Evolutionary conservation across 2,113 vertebrate genomes (phyloP), one percentile per base, ranked within the genome.

Genomic region (Microcebus murinus): DNA sequence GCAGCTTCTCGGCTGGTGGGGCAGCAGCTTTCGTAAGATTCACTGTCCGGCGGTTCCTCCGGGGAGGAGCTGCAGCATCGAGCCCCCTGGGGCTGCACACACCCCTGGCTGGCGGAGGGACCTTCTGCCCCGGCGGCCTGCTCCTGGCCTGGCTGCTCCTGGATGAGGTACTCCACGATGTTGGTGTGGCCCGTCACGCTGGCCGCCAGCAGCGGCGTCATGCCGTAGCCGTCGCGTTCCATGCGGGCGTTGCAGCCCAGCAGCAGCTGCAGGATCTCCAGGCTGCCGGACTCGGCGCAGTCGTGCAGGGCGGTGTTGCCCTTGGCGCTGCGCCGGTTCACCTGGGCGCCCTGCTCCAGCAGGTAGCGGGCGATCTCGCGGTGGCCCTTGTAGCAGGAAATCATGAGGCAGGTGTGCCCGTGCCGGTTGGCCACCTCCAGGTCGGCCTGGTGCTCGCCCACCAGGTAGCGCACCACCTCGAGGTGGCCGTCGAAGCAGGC

Each of bases 351-450:
- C 1, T 98, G 99, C 98, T 99, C 99, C 91, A 99, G 98, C 79
- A 99, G 98, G 96, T 99, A 99, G 96, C 99, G 99, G 20, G 99
- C 99, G 7, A 99, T 99, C 96, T 99, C 99, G 27, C 99, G 98
- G 98, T 99, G 99, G 95, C 99, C 99, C 96, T 99, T 99, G 97
- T 99, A 99, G 97, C 99, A 99, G 4, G 99, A 99, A 95, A 99
- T 99, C 99, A 99, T 99, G 95, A 99, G 98, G 96, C 99, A 99
- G 17, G 99, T 99, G 97, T 99, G 99, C 0, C 99, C 99, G n/a
- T 99, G 99, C 70, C 99, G 98, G 98, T 99, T 99, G 48, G 99
- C 99, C 18, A 99, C 99, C 98, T 99, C 99, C 98, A 99, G 99
- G 98, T 99, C 99, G 0, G 99, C 99, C 11, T 98, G 98, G 29